A percentile compares a stretch with the other conserved stretches of the same genome.
Evolutionary conservation across 1,140 invertebrate genomes (phyloP).

Genomic region (Odontomachus brunneus): DNA sequence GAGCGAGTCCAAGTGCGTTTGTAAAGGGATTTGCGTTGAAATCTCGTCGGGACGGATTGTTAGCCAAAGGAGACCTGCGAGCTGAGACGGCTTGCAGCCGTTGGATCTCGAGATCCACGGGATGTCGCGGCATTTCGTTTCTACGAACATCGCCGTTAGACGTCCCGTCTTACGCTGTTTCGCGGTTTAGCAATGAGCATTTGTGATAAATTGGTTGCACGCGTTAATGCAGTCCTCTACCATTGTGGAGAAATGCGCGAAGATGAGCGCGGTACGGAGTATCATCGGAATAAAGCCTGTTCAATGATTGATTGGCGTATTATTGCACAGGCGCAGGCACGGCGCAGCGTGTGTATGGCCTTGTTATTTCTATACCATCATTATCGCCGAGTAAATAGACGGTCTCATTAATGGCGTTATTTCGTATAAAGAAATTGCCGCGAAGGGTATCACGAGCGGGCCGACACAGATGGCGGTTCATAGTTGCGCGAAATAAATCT

Average conservation of each 20-base stretch:
- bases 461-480: not conserved
- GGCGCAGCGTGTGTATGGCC: not conserved
- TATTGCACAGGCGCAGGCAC: no score
- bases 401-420: not conserved
- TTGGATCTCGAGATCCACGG: conserved; percentile 21
- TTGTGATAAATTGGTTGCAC: conserved; percentile 6
- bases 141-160: not conserved
- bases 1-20: conserved; percentile 50
- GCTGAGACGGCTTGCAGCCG: conserved; percentile 7
- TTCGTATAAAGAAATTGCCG: not conserved
- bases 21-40: conserved; percentile 55
- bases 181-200: conserved; percentile 16
- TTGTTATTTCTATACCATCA: not conserved
- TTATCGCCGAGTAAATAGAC: not conserved
- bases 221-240: not conserved
- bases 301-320: no score
- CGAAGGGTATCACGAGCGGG: not conserved
- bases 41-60: conserved; percentile 37
- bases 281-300: no score
- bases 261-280: not conserved
- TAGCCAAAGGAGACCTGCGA: conserved; percentile 12
- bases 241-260: not conserved
- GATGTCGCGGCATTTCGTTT: not conserved
- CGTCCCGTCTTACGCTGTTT: not conserved
- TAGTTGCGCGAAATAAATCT: conserved; percentile 32